These are phyloP conservation scores for Hyles lineata DNA, from an alignment of 2,888 invertebrate genomes.

Conservation along the genomic window DNA sequence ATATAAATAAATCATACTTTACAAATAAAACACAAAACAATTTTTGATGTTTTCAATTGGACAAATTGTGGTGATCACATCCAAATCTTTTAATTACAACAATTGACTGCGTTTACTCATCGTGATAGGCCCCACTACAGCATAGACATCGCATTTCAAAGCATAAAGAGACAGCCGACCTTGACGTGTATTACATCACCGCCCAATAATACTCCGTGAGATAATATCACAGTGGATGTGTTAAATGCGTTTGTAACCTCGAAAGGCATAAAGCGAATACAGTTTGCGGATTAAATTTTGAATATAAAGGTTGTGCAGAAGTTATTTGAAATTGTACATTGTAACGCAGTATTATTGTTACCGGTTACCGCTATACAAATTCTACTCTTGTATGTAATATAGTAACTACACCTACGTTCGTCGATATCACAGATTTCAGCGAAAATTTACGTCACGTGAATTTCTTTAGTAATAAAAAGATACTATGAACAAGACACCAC, in stretches of 20 bases:
- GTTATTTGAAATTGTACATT: not conserved
- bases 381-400: not conserved
- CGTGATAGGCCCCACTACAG: not conserved
- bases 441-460: too few relatives aligned
- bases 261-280: constrained; percentile 23
- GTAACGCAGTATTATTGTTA: not conserved
- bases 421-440: too few relatives aligned
- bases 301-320: not conserved
- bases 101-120: not conserved
- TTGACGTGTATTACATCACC: constrained; percentile 54
- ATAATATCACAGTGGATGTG: constrained; percentile 34
- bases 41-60: too few relatives aligned
- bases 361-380: not conserved
- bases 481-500: too few relatives aligned
- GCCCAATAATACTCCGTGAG: constrained; percentile 37
- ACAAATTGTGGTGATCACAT: too few relatives aligned
- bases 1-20: too few relatives aligned
- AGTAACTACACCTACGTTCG: too few relatives aligned
- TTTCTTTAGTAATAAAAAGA: too few relatives aligned
- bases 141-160: constrained; percentile 28
- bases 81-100: not conserved
- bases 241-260: constrained; percentile 36
- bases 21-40: too few relatives aligned
- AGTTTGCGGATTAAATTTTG: not conserved
- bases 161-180: constrained; percentile 32